These are phyloP conservation scores for Chloroclystis v-ata DNA, from an alignment of 2,888 invertebrate species.

Conservation along the genomic window DNA sequence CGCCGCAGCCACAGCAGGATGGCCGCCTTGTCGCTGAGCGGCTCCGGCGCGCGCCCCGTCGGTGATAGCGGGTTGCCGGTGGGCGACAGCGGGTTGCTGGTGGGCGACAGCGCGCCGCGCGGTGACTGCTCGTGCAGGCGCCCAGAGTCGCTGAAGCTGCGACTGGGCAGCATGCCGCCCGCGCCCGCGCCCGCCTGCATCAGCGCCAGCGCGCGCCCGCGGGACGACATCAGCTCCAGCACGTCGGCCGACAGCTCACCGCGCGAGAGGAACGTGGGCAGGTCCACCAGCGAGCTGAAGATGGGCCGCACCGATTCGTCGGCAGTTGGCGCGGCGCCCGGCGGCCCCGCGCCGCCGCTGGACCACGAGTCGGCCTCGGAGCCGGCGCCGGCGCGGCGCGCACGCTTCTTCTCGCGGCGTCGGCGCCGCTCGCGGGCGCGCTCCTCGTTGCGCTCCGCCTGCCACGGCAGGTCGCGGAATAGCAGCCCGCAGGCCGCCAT, in stretches of 20 bases:
- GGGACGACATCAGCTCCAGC: conserved; percentile 80
- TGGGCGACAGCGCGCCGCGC: conserved; percentile 48
- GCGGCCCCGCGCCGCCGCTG: conserved; percentile 75
- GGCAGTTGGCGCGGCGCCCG: conserved; percentile 23
- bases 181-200: conserved; percentile 78
- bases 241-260: conserved; percentile 88
- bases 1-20: conserved; percentile 78
- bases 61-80: conserved; percentile 50
- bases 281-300: conserved; percentile 88
- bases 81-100: too few relatives aligned
- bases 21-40: conserved; percentile 65
- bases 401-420: conserved; percentile 78
- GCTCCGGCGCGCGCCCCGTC: conserved; percentile 24
- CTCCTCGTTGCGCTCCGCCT: conserved; percentile 78
- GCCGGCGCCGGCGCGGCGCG: conserved; percentile 63
- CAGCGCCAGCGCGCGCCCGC: conserved; percentile 76
- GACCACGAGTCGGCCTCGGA: conserved; percentile 32
- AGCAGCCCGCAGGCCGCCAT: conserved; percentile 88
- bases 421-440: conserved; percentile 81
- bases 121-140: conserved; percentile 63
- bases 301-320: conserved; percentile 24
- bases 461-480: conserved; percentile 84
- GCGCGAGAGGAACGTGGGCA: conserved; percentile 89
- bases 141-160: conserved; percentile 84
- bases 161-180: conserved; percentile 82